These are phyloP conservation scores for Drosophila dunni DNA, from an alignment of 1,140 invertebrate species.

Conservation along the genomic window DNA sequence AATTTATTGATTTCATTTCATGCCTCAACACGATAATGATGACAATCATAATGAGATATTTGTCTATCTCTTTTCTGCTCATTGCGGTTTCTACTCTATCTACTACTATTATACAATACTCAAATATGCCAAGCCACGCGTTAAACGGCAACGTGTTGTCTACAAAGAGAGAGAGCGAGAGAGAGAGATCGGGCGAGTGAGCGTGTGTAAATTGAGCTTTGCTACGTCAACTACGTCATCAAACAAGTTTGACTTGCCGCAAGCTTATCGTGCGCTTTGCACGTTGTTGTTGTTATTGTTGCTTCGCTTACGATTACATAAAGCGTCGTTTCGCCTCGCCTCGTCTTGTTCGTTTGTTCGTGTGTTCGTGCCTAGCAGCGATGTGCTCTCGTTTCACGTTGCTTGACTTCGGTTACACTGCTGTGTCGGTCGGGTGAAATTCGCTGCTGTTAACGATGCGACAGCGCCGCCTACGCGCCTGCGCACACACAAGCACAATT, in stretches of 20 bases:
- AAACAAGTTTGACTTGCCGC: constrained; percentile 64
- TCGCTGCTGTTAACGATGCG: constrained; percentile 25
- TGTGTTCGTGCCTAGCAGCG: constrained; percentile 41
- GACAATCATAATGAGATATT: constrained; percentile 28
- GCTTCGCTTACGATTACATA: constrained; percentile 68
- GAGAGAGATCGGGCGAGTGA: constrained; percentile 18
- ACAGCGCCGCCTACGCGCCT: constrained; percentile 46
- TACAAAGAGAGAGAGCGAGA: constrained; percentile 29
- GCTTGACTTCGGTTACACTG: constrained; percentile 30
- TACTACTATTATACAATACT: constrained; percentile 71
- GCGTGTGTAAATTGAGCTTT: constrained; percentile 43
- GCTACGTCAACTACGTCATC: constrained; percentile 59
- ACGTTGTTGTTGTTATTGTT: constrained; percentile 37
- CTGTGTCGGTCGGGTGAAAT: constrained; percentile 53
- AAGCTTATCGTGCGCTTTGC: constrained; percentile 24
- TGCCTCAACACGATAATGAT: constrained; percentile 35
- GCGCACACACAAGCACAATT: constrained; percentile 34
- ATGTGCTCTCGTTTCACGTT: constrained; percentile 68
- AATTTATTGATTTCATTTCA: constrained; percentile 76
- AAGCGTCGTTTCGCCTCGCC: constrained; percentile 47
- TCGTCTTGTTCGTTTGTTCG: constrained; percentile 28
- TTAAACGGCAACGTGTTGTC: constrained; percentile 67
- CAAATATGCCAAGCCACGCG: constrained; percentile 55
- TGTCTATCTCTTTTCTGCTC: constrained; percentile 8
- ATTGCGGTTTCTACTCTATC: not conserved